These are phyloP conservation scores for Eupithecia abbreviata DNA, from an alignment of 2,888 invertebrate genomes.

Conservation along the genomic window DNA sequence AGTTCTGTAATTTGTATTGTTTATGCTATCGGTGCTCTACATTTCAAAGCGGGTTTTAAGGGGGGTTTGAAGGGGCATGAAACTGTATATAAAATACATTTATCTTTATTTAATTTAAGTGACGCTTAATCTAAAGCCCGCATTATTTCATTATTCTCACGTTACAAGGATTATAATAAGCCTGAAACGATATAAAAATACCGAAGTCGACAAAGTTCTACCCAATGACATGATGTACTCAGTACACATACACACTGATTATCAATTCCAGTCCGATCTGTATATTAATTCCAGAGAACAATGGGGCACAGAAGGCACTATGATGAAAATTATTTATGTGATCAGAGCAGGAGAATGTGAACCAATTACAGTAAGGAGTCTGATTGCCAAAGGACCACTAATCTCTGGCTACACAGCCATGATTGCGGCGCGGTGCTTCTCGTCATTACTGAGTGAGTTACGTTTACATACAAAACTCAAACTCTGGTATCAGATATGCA, in stretches of 20 bases:
- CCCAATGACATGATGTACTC: neutral
- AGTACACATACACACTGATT: too few species aligned
- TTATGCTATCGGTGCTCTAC: neutral
- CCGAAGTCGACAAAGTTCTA: neutral
- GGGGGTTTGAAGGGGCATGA: neutral
- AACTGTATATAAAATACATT: neutral
- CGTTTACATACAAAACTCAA: neutral
- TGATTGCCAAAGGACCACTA: constrained; percentile 58
- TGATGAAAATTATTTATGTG: constrained; percentile 62
- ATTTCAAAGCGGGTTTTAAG: neutral
- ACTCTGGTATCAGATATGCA: neutral
- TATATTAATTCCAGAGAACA: constrained; percentile 56
- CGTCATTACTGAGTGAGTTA: constrained; percentile 70
- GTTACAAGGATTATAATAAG: neutral
- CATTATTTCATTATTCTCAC: constrained; percentile 1
- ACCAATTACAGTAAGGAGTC: constrained; percentile 46
- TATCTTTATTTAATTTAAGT: neutral
- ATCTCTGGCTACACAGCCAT: constrained; percentile 53
- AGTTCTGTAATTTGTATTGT: neutral
- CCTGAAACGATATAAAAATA: neutral
- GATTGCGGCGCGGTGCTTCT: constrained; percentile 68
- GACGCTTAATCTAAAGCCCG: neutral
- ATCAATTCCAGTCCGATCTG: neutral
- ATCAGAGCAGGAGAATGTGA: constrained; percentile 37
- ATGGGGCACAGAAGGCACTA: constrained; percentile 74